Evolutionary conservation across 2,113 vertebrate genomes (phyloP), one percentile per base, ranked within the genome.

Genomic region (Electrona antarctica): DNA sequence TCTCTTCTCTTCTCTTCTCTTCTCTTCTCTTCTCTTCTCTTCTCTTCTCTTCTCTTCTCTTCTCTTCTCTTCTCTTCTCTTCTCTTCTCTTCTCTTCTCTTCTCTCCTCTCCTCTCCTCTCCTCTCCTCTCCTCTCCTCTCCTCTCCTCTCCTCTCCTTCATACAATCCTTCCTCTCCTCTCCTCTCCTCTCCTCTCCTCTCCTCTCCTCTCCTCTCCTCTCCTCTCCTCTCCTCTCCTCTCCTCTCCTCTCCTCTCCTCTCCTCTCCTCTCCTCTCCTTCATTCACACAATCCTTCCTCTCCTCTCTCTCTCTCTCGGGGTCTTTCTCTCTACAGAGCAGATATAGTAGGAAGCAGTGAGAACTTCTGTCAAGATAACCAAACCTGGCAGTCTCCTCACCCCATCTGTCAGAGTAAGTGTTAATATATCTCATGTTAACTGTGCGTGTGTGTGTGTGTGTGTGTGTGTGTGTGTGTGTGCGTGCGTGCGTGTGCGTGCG

Each of bases 321-420:
- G 64, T 68, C 49, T 69, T 48, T 66, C 47, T 21, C 60, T 50
- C 73, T 46, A 72, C 88, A 94, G 93, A 85, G 85, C 85, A 3
- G 81, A 88, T 59, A 73, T 93, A 50, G 79, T 93, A 64, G 92
- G 93, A 77, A 91, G 80, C 82, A 87, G 79, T 60, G 91, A 93
- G 65, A 94, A 94, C 80, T 76, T 88, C 86, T 94, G 93, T 81
- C 90, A 84, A 71, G 79, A 88, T 48, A 88, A 92, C 73, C 88
- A 88, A 81, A 93, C 87, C 64, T 94, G 93, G 93, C 89, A 87
- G 71, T 78, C 90, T 72, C 90, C 92, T 83, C 92, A 94, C 61
- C 92, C 93, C 69, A 82, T 91, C 85, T 94, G 93, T 80, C 90
- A 89, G 69, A 85, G 93, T 94, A 90, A 91, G 93, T 82, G 73